Percentiles rank a stretch among this genome's conserved stretches.
These are phyloP conservation scores for Hipparchia sbordonii DNA, from an alignment of 2,888 invertebrate genomes.

Conservation along the genomic window DNA sequence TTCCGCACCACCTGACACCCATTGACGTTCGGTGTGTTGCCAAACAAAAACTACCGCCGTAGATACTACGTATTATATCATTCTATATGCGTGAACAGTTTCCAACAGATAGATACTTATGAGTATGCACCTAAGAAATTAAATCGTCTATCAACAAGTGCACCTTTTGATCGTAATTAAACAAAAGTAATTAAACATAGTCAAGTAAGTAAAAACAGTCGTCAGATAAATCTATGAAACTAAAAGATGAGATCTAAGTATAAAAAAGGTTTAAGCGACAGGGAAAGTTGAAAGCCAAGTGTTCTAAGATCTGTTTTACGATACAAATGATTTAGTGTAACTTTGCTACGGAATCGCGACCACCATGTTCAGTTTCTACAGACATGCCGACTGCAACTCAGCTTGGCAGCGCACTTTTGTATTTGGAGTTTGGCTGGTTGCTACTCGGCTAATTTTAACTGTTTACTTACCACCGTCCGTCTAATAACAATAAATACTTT, in stretches of 20 bases:
- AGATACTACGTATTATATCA: not conserved
- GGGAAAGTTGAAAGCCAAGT: slow-evolving; percentile 31
- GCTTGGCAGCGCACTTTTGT: not conserved
- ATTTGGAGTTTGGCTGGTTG: not conserved
- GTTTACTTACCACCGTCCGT: not conserved
- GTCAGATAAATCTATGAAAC: not conserved
- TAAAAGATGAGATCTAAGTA: slow-evolving; percentile 5
- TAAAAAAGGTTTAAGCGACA: slow-evolving; percentile 15
- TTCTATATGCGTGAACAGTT: not conserved
- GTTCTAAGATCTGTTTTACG: slow-evolving; percentile 34
- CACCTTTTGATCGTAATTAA: too few species aligned
- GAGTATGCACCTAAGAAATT: too few species aligned
- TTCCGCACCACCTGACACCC: slow-evolving; percentile 49
- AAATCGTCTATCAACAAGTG: too few species aligned
- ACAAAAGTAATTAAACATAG: not conserved
- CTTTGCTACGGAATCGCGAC: slow-evolving; percentile 9
- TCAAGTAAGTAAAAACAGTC: not conserved
- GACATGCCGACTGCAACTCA: not conserved
- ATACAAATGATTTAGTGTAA: slow-evolving; percentile 34
- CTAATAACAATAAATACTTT: not conserved
- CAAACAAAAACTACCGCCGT: slow-evolving; percentile 22
- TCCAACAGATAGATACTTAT: not conserved
- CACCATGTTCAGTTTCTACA: not conserved
- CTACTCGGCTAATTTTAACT: not conserved
- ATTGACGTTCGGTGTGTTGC: slow-evolving; percentile 46